phyloP scores from a whole-genome alignment of 2,113 vertebrate genomes.

The Mungos mungo region DNA sequence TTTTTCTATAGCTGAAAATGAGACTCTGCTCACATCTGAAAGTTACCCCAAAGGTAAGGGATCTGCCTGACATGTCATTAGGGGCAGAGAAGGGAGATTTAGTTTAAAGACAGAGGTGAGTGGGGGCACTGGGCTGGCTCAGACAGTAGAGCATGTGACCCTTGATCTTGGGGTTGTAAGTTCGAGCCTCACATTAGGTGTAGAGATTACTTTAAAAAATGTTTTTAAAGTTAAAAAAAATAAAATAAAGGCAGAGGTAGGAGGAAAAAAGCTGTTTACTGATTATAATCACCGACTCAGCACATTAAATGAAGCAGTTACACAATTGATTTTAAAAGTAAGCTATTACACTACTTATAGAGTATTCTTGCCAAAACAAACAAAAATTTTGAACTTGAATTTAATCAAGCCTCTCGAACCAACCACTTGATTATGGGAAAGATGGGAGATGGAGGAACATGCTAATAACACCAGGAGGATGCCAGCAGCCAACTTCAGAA shows the following conservation, averaged over 20 bases:
- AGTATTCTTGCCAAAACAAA: not conserved
- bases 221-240: not conserved
- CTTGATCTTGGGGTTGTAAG: not conserved
- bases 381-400: not conserved
- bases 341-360: not conserved
- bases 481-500: not conserved
- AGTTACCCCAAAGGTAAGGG: not conserved
- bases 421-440: not conserved
- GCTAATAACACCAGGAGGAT: not conserved
- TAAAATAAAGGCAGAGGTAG: not conserved
- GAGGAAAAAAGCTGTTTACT: not conserved
- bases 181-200: not conserved
- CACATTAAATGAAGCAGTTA: not conserved
- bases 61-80: not conserved
- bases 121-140: not conserved
- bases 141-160: not conserved
- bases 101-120: not conserved
- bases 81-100: not conserved
- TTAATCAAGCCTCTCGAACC: not conserved
- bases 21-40: not conserved
- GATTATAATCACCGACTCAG: not conserved
- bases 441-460: not conserved
- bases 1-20: not conserved
- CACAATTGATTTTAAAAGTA: constrained; percentile 12
- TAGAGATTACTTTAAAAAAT: not conserved